Percentiles rank a stretch among this genome's conserved stretches.
These are phyloP conservation scores for Pseudococcus longispinus DNA, from an alignment of 2,888 invertebrate genomes.

Conservation along the genomic window DNA sequence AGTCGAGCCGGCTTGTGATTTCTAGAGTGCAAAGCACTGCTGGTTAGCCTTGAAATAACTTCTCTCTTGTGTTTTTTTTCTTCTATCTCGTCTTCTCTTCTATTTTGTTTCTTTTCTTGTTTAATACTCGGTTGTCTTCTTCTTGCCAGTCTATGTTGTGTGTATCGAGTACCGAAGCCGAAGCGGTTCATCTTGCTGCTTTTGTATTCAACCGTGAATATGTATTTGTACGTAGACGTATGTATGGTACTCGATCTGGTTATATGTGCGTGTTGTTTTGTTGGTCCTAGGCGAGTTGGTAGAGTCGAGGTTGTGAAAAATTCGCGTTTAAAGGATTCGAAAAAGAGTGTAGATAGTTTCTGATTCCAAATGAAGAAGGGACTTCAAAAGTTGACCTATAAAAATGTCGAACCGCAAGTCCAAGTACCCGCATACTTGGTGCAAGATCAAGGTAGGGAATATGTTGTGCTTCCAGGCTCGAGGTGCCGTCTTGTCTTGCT, in stretches of 20 bases:
- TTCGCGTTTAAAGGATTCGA: background rate
- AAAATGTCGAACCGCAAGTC: background rate
- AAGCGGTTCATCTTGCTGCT: background rate
- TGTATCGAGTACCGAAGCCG: background rate
- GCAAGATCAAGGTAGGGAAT: background rate
- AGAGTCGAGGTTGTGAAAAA: background rate
- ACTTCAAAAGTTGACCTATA: background rate
- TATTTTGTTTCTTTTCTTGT: background rate
- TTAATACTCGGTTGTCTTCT: background rate
- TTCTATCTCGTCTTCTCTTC: background rate
- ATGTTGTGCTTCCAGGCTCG: background rate
- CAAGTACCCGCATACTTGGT: background rate
- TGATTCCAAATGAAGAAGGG: background rate
- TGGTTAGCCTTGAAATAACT: slow-evolving; percentile 56
- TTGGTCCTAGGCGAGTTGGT: too few relatives aligned
- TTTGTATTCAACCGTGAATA: background rate
- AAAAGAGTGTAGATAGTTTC: background rate
- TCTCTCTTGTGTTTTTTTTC: slow-evolving; percentile 13
- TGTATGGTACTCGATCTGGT: background rate
- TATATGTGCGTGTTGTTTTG: background rate
- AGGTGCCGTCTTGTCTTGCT: background rate
- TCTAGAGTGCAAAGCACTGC: slow-evolving; percentile 54
- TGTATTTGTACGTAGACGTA: background rate
- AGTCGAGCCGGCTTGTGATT: slow-evolving; percentile 25
- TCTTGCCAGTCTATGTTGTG: background rate